A percentile compares a stretch with the other conserved stretches of the same genome.
Evolutionary conservation across 2,797 vertebrate species (phyloP).

Genomic region (Peromyscus eremicus): DNA sequence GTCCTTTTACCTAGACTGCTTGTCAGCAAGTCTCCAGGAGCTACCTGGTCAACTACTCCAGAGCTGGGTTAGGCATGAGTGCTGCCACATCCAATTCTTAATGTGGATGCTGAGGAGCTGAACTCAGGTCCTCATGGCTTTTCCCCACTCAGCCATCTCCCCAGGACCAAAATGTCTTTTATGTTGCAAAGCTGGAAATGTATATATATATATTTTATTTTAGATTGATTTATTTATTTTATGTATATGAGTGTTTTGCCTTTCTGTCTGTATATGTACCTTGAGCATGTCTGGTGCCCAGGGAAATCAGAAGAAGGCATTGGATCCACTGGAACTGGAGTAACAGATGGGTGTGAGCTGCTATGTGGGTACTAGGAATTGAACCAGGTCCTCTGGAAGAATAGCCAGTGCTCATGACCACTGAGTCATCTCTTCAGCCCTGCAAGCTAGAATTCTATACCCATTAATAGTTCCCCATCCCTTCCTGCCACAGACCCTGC

Average conservation of each 20-base stretch:
- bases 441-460: background rate
- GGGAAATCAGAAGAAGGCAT: background rate
- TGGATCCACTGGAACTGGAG: background rate
- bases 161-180: background rate
- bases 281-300: background rate
- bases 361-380: too few relatives aligned
- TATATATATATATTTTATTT: background rate
- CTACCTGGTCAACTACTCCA: background rate
- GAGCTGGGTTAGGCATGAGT: too few relatives aligned
- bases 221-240: too few relatives aligned
- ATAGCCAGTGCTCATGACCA: background rate
- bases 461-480: background rate
- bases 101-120: background rate
- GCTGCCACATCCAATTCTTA: background rate
- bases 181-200: background rate
- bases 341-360: background rate
- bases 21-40: background rate
- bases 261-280: background rate
- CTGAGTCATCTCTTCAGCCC: background rate
- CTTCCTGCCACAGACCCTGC: fast-evolving
- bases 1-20: background rate
- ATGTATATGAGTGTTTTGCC: too few relatives aligned
- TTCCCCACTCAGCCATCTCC: background rate
- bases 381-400: background rate
- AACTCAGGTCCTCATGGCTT: background rate